Base-by-base conservation (phyloP, 2,113 vertebrate genomes). In the Dicerorhinus sumatrensis region DNA sequence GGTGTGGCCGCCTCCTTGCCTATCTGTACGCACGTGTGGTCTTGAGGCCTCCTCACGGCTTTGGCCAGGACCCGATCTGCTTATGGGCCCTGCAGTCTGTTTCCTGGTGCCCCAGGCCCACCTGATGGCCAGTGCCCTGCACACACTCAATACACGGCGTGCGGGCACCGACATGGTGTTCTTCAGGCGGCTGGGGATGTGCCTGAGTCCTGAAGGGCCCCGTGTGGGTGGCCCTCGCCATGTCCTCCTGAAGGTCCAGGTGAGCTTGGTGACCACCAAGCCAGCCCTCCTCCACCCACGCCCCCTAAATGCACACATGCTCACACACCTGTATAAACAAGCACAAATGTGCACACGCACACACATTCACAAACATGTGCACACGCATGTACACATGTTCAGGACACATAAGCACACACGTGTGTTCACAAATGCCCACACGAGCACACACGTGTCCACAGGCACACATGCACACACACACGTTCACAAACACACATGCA, bases 121-220 rank as follows among this genome's bases (percentile, higher is more conserved):
- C 39, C 11, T 5, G 9, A 4, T 2, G 9, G 60, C 60, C 31
- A 8, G 27, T 1, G 29, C 60, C 65, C 39, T 5, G 18, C 1
- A 0, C 3, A 12, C 5, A 29, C 8, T n/a, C 81, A 33, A 5
- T 1, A 10, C 33, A 21, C 18, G 4, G 21, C 42, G 4, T 20
- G 2, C 33, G 1, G 11, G 33, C 76, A 31, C 76, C 51, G 51
- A 79, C 11, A 0, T 25, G 0, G 33, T 20, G 31, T 56, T n/a
- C 51, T 54, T 33, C 48, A 12, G 51, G 51, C 0, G 1, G 25
- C 62, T 29, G 1, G 27, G 27, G 10, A 4, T 42, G 27, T 4
- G 27, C 27, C 3, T 16, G 9, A 18, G 48, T 46, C 70, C 70
- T 13, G 25, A 9, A 65, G 72, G 48, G 33, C 11, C 20, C 76